phyloP scores from a whole-genome alignment of 2,888 invertebrate species.

The Drosophila infuscata region DNA sequence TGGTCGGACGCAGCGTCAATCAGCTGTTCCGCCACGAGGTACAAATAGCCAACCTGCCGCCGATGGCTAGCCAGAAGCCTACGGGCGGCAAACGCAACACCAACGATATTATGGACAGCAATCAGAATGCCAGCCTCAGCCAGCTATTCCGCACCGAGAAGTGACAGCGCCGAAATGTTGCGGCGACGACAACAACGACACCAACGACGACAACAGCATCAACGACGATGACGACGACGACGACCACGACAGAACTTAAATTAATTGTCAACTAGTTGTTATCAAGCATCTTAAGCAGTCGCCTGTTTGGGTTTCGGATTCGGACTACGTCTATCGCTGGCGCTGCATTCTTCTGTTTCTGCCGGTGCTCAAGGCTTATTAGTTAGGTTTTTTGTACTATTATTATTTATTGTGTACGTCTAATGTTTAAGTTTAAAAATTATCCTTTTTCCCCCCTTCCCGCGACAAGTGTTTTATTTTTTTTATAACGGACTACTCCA shows the following conservation, averaged over 20 bases:
- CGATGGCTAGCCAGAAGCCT: slow-evolving; percentile 85
- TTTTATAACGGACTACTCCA: neutral
- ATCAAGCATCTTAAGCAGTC: neutral
- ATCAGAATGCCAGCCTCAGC: slow-evolving; percentile 79
- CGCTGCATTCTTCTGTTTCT: neutral
- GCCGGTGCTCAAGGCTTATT: slow-evolving; percentile 16
- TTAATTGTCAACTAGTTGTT: slow-evolving; percentile 66
- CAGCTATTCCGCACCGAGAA: slow-evolving; percentile 77
- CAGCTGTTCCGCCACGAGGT: slow-evolving; percentile 95
- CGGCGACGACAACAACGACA: slow-evolving; percentile 2
- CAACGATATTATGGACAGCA: slow-evolving; percentile 77
- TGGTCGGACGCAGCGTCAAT: slow-evolving; percentile 93
- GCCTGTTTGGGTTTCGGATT: neutral
- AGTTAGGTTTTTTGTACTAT: slow-evolving; percentile 12
- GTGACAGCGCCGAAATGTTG: slow-evolving; percentile 60
- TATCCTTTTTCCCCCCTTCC: neutral
- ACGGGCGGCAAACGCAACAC: slow-evolving; percentile 41
- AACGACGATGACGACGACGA: slow-evolving; percentile 30
- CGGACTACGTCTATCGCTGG: neutral
- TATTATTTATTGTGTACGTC: slow-evolving; percentile 39
- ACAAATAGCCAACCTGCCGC: slow-evolving; percentile 93
- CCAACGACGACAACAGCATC: neutral
- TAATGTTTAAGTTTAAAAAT: slow-evolving; percentile 21
- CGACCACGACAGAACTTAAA: slow-evolving; percentile 70
- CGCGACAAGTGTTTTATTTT: neutral